Base-by-base conservation (phyloP, 2,888 invertebrate genomes). In the Steinernema hermaphroditum region DNA sequence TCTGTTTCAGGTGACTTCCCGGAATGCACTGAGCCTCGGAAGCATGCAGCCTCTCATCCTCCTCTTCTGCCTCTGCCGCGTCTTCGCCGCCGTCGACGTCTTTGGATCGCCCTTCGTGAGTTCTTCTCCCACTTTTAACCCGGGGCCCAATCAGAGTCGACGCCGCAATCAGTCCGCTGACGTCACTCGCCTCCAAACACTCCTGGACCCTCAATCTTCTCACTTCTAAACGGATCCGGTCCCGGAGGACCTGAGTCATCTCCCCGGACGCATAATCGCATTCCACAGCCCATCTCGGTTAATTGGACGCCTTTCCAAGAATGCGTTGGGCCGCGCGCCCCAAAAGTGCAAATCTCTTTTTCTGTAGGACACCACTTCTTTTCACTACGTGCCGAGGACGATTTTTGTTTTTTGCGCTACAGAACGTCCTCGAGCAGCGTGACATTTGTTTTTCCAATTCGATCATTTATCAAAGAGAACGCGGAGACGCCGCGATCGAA, bases 391-490 rank as follows among this genome's bases (percentile, higher is more conserved):
- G 62, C 62, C 16, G 16, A 62, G 62, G 4, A n/a, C 62, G 29
- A 29, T 62, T 62, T 32, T 16, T 62, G 62, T 62, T 62, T 62
- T 62, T 62, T 62, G 62, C 62, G 32, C 29, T 62, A 62, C 62
- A 62, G 62, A 62, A 62, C 62, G 62, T 8, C 16, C n/a, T 32
- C 32, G 62, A 62, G 32, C 27, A 62, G 62, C 27, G 62, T 62
- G 62, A 62, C 62, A 62, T 62, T 62, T 62, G 62, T 62, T 62
- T 62, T 62, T 62, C 8, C 62, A 27, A 29, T 62, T 62, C 62
- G 34, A 27, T 62, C 22, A 62, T 62, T 62, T 62, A 62, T 62
- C 62, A 62, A 1, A 19, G 16, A 29, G 62, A 62, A 62, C 62
- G 62, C 62, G 62, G 62, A 32, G 32, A 62, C 29, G 62, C 27